Conservation (phyloP, 2,113 vertebrate species). For the Tauraco erythrolophus region DNA sequence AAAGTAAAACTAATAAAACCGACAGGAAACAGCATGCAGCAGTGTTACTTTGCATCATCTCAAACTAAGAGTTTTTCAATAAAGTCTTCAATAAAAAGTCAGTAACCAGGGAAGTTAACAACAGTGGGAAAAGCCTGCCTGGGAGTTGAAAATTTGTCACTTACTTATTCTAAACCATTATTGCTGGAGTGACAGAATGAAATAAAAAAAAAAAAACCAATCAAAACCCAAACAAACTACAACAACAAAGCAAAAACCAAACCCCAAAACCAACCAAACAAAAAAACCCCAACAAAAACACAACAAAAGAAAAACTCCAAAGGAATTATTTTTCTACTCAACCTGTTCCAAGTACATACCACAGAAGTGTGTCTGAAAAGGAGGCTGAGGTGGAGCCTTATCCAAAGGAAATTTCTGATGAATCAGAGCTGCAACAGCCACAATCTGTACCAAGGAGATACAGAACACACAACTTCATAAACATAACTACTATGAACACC, state of each 20-base stretch:
- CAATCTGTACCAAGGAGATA: constrained; percentile 78
- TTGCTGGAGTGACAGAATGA: neutral
- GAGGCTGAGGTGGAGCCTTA: constrained; percentile 90
- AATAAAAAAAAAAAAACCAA: neutral
- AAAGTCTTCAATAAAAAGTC: neutral
- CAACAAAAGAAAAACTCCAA: rapidly evolving
- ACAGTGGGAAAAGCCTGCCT: neutral
- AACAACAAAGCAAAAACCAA: neutral
- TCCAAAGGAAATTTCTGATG: constrained; percentile 91
- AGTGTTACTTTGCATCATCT: neutral
- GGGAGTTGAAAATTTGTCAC: neutral
- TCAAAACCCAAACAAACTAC: no score
- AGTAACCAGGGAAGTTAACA: neutral
- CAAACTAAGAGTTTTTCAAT: neutral
- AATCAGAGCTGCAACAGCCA: constrained; percentile 88
- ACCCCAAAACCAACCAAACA: no score
- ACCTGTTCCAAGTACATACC: constrained; percentile 77
- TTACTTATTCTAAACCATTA: neutral
- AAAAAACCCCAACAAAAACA: no score
- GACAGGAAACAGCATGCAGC: rapidly evolving
- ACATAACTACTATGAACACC: neutral
- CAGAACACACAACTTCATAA: neutral
- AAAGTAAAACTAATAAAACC: neutral
- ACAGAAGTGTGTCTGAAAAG: constrained; percentile 93
- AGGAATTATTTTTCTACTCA: neutral